Conservation (phyloP, 2,797 vertebrate species). For the Lagodon rhomboides region DNA sequence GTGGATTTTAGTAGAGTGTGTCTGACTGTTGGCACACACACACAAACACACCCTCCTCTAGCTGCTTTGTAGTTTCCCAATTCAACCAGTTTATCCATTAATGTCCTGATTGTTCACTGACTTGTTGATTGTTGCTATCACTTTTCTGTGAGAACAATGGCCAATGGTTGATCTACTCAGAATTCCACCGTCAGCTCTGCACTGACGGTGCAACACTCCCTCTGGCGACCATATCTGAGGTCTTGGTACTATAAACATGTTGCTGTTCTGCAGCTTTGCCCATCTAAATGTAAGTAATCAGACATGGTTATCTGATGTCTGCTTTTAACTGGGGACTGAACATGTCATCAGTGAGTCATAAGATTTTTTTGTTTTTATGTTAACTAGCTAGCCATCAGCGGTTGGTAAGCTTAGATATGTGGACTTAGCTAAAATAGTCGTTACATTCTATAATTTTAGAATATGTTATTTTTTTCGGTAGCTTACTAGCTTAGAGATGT, state of each 20-base stretch:
- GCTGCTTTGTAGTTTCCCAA: slow-evolving; percentile 12
- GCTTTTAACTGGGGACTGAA: background rate
- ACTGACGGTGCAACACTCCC: background rate
- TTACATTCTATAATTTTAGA: too few relatives aligned
- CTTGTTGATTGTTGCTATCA: slow-evolving; percentile 18
- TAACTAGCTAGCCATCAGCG: background rate
- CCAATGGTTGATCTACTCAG: slow-evolving; percentile 37
- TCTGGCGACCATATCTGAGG: background rate
- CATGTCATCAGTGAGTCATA: background rate
- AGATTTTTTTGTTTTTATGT: background rate
- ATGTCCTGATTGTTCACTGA: slow-evolving; percentile 32
- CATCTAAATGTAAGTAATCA: background rate
- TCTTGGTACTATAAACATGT: background rate
- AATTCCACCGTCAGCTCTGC: background rate
- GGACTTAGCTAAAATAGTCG: too few relatives aligned
- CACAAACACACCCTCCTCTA: slow-evolving; percentile 1
- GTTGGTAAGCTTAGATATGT: too few relatives aligned
- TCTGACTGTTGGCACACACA: slow-evolving; percentile 25
- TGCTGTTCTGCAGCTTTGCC: background rate
- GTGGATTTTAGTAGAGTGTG: slow-evolving; percentile 32
- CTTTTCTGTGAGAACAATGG: slow-evolving; percentile 40
- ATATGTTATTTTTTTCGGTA: too few relatives aligned
- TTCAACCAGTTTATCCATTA: slow-evolving; percentile 38
- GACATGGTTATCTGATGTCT: background rate
- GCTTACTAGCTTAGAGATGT: too few relatives aligned